Percentiles rank a stretch among this genome's conserved stretches.
Conservation (phyloP, 1,140 invertebrate genomes). For the Conus ventricosus region DNA sequence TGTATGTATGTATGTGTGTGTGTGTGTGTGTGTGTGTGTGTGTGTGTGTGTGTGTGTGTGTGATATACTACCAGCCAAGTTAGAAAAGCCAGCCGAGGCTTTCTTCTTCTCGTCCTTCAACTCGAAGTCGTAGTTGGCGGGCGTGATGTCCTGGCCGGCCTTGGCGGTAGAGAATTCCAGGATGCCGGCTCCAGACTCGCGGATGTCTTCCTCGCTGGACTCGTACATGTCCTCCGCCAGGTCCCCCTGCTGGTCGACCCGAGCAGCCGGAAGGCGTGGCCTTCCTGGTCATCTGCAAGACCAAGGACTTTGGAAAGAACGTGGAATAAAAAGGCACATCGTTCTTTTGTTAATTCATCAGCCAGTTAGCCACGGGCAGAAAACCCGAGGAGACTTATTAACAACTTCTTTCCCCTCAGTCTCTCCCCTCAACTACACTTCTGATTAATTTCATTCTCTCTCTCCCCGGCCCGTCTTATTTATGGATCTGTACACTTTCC, state of each 20-base stretch:
- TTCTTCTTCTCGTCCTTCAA: slow-evolving; percentile 61
- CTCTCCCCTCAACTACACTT: too few relatives aligned
- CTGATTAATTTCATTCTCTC: too few relatives aligned
- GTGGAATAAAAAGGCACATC: too few relatives aligned
- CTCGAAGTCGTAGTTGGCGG: slow-evolving; percentile 83
- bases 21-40: too few relatives aligned
- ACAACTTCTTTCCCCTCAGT: too few relatives aligned
- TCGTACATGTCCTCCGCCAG: slow-evolving; percentile 25
- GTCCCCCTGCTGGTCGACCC: slow-evolving; percentile 11
- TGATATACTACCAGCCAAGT: slow-evolving; percentile 70
- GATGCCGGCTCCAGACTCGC: slow-evolving; percentile 75
- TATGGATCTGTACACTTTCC: too few relatives aligned
- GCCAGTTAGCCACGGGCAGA: too few relatives aligned
- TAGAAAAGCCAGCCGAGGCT: slow-evolving; percentile 75
- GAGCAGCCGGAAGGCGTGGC: slow-evolving; percentile 35
- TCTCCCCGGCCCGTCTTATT: too few relatives aligned
- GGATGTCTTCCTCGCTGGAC: slow-evolving; percentile 70
- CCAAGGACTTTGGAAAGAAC: neutral
- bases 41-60: too few relatives aligned
- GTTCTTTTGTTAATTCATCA: neutral
- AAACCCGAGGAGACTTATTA: too few relatives aligned
- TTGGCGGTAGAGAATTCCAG: slow-evolving; percentile 92
- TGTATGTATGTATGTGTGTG: too few relatives aligned
- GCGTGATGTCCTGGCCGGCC: slow-evolving; percentile 90
- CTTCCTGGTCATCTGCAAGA: slow-evolving; percentile 39